phyloP scores from a whole-genome alignment of 2,888 invertebrate species.

The Volucella inanis region DNA sequence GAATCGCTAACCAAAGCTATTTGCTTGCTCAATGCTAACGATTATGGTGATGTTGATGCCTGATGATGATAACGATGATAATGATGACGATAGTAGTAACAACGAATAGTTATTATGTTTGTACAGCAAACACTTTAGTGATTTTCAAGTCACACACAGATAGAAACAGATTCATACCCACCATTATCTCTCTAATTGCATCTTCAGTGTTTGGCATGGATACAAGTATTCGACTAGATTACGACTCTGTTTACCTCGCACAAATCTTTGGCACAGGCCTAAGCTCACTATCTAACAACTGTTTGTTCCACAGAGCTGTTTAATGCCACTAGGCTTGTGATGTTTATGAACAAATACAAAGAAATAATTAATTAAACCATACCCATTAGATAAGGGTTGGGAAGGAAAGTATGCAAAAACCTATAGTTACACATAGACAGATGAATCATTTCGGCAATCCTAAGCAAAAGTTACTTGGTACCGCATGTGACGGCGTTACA shows the following conservation, averaged over 20 bases:
- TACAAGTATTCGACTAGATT: constrained; percentile 31
- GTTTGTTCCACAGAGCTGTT: constrained; percentile 4
- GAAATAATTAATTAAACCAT: constrained; percentile 69
- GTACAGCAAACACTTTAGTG: constrained; percentile 60
- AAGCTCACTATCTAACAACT: not conserved
- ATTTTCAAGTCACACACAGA: constrained; percentile 32
- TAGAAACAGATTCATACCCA: not conserved
- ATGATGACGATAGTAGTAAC: constrained; percentile 43
- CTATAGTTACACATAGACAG: constrained; percentile 3
- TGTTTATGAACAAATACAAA: constrained; percentile 61
- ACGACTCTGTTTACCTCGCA: constrained; percentile 31
- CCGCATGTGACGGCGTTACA: constrained; percentile 53
- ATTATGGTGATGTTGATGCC: constrained; percentile 54
- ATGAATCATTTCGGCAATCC: constrained; percentile 34
- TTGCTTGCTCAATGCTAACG: constrained; percentile 42
- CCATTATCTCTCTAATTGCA: constrained; percentile 35
- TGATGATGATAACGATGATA: constrained; percentile 1
- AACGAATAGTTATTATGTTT: constrained; percentile 59
- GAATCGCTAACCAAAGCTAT: constrained; percentile 49
- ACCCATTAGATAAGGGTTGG: constrained; percentile 2
- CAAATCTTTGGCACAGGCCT: not conserved
- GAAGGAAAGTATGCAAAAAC: not conserved
- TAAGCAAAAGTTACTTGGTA: constrained; percentile 52
- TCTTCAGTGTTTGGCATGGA: constrained; percentile 44
- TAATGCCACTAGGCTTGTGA: not conserved